Percentiles rank a stretch among this genome's conserved stretches.
Conservation (phyloP, 2,888 invertebrate genomes). For the Apeira syringaria region DNA sequence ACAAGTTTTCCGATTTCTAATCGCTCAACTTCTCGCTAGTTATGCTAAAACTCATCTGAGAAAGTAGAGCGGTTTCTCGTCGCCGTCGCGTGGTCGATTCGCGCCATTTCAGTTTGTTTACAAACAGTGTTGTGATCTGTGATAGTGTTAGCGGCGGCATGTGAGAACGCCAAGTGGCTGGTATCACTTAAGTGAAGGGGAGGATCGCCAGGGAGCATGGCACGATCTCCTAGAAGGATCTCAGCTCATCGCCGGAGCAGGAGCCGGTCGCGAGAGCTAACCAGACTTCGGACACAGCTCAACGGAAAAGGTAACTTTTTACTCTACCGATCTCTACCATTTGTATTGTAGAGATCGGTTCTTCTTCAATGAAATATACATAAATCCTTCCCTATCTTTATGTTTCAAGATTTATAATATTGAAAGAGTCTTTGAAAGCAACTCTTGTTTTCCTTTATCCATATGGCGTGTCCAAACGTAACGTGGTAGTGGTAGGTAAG, state of each 20-base stretch:
- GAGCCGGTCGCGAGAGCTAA: slow-evolving; percentile 65
- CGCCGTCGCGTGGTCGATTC: background rate
- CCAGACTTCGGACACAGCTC: slow-evolving; percentile 64
- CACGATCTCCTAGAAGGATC: slow-evolving; percentile 70
- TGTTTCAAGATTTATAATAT: too few species aligned
- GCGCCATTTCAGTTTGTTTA: slow-evolving; percentile 16
- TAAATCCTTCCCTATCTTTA: too few species aligned
- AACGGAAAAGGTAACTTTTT: slow-evolving; percentile 63
- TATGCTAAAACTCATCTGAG: slow-evolving; percentile 5
- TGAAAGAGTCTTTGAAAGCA: too few species aligned
- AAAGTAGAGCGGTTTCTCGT: slow-evolving; percentile 6
- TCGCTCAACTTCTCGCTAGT: slow-evolving; percentile 6
- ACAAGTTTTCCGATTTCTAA: slow-evolving; percentile 22
- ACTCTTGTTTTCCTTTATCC: too few species aligned
- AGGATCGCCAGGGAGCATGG: slow-evolving; percentile 48
- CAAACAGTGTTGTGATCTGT: slow-evolving; percentile 21
- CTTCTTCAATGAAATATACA: too few species aligned
- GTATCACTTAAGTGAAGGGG: background rate
- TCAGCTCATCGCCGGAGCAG: slow-evolving; percentile 61
- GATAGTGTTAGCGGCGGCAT: slow-evolving; percentile 16
- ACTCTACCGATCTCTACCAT: background rate
- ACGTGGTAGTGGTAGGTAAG: background rate
- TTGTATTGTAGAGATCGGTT: background rate
- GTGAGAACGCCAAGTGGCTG: slow-evolving; percentile 21
- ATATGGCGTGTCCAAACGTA: background rate